Evolutionary conservation across 2,888 invertebrate species (phyloP).

Genomic region (Pseudococcus viburni): DNA sequence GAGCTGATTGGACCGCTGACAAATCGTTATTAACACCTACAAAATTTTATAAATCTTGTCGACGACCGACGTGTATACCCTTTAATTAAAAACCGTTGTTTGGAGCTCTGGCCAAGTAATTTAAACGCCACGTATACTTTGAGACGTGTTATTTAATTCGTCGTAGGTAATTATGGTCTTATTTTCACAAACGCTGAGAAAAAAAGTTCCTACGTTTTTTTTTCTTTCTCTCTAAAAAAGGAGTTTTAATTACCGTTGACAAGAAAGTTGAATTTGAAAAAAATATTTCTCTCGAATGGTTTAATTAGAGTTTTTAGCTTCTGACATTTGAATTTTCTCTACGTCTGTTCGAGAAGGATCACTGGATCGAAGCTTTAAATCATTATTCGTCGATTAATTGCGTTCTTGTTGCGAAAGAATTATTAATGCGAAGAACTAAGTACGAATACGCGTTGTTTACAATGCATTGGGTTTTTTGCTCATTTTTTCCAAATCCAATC

Average conservation of each 20-base stretch:
- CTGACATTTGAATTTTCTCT: not conserved
- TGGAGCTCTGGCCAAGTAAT: not conserved
- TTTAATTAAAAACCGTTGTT: conserved; percentile 21
- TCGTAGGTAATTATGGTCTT: not conserved
- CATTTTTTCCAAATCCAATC: not conserved
- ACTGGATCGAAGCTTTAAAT: too few species aligned
- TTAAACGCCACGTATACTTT: not conserved
- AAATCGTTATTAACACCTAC: conserved; percentile 18
- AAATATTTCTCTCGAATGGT: not conserved
- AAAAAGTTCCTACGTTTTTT: not conserved
- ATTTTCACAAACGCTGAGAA: conserved; percentile 20
- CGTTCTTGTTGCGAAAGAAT: not conserved
- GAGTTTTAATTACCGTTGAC: conserved; percentile 4
- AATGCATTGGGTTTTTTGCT: not conserved
- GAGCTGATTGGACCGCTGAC: not conserved
- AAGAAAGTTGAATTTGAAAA: not conserved
- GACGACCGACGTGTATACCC: not conserved
- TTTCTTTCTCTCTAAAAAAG: not conserved
- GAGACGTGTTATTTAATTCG: not conserved
- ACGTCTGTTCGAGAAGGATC: too few species aligned
- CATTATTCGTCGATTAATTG: not conserved
- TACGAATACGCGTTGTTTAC: not conserved
- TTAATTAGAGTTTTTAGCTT: conserved; percentile 11
- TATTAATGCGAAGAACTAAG: not conserved
- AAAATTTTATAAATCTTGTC: conserved; percentile 21